A percentile compares a stretch with the other conserved stretches of the same genome.
Conservation (phyloP, 2,113 vertebrate genomes). For the Apodemus speciosus region DNA sequence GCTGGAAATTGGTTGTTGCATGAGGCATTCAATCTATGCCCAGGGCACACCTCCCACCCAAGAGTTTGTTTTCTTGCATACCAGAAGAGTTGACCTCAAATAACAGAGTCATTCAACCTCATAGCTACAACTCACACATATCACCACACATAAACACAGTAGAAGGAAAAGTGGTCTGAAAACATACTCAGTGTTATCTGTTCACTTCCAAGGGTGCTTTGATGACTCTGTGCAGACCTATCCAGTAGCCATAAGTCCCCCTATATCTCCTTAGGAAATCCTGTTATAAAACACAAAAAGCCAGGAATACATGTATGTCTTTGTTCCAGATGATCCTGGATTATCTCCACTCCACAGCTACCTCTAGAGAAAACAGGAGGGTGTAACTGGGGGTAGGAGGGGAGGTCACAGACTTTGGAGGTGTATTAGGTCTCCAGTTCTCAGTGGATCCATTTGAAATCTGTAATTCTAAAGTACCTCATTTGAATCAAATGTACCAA, state of each 20-base stretch:
- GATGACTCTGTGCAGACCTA: constrained; percentile 35
- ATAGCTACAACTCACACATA: background rate
- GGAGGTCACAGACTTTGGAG: background rate
- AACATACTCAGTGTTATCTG: background rate
- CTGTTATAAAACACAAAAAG: constrained; percentile 40
- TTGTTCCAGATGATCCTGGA: background rate
- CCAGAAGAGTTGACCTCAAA: no score
- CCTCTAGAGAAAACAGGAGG: background rate
- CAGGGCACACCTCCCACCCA: background rate
- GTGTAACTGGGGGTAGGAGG: background rate
- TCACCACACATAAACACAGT: background rate
- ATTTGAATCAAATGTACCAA: background rate
- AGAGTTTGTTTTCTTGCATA: background rate
- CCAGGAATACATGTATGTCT: background rate
- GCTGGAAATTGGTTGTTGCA: background rate
- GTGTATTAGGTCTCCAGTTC: background rate
- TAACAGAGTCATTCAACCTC: background rate
- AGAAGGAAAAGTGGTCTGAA: background rate
- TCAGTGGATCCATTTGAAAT: background rate
- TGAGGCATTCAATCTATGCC: background rate
- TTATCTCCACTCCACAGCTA: background rate
- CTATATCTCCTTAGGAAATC: constrained; percentile 48
- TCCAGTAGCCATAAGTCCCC: background rate
- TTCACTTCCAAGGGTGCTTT: background rate
- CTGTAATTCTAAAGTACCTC: background rate